Percentiles rank a stretch among this genome's conserved stretches.
These are phyloP conservation scores for Brachionus rubens DNA, from an alignment of 1,140 invertebrate species.

Conservation along the genomic window DNA sequence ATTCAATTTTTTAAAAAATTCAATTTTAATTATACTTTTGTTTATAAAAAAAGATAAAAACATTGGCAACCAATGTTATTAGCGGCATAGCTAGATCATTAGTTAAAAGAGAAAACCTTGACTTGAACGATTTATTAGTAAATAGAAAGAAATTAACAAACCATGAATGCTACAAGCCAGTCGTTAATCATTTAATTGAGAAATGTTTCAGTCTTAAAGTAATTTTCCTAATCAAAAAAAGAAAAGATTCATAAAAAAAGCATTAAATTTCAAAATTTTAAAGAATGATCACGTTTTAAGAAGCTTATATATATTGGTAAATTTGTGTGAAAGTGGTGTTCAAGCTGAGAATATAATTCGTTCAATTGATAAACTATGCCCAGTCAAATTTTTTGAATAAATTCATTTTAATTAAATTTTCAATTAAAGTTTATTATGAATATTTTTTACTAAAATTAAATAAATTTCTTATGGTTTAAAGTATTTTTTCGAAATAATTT, in stretches of 20 bases:
- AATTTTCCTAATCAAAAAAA: background rate
- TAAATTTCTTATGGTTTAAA: too few species aligned
- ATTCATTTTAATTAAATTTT: background rate
- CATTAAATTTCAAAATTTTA: constrained; percentile 31
- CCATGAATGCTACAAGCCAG: constrained; percentile 53
- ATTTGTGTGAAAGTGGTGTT: constrained; percentile 60
- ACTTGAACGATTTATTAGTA: constrained; percentile 47
- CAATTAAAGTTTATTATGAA: too few species aligned
- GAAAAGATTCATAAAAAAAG: background rate
- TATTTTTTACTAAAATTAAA: too few species aligned
- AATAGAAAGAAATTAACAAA: constrained; percentile 49
- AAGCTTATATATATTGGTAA: constrained; percentile 61
- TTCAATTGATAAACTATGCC: constrained; percentile 9
- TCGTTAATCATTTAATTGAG: constrained; percentile 50
- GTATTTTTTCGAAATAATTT: too few species aligned
- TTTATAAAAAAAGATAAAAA: constrained; percentile 50
- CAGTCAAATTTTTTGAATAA: constrained; percentile 3
- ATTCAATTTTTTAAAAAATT: background rate
- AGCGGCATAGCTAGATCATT: constrained; percentile 50
- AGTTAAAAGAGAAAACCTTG: constrained; percentile 47
- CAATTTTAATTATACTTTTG: background rate
- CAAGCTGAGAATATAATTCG: background rate
- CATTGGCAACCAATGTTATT: constrained; percentile 49
- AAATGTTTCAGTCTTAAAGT: constrained; percentile 54
- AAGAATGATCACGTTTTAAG: constrained; percentile 61